These are phyloP conservation scores for Trypoxylus dichotomus DNA, from an alignment of 1,140 invertebrate genomes.

Conservation along the genomic window DNA sequence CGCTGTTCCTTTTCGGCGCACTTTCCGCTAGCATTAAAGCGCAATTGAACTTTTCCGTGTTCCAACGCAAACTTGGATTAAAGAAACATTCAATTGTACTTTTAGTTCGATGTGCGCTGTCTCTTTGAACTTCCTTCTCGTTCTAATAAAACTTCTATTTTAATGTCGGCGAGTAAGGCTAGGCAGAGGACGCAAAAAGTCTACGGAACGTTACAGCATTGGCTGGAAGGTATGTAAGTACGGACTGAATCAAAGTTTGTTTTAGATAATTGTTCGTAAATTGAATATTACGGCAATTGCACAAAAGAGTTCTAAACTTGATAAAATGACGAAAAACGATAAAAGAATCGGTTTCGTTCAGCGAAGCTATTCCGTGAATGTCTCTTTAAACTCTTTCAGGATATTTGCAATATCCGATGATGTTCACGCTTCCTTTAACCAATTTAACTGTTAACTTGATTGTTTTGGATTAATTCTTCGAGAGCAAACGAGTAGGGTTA, in stretches of 20 bases:
- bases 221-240: neutral
- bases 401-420: no score
- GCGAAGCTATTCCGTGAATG: no score
- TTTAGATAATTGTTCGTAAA: conserved; percentile 8
- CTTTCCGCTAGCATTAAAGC: neutral
- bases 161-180: neutral
- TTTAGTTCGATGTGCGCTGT: neutral
- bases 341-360: neutral
- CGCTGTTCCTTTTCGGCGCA: neutral
- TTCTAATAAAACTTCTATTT: conserved; percentile 13
- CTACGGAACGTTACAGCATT: no score
- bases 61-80: conserved; percentile 12
- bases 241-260: neutral
- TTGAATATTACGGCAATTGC: neutral
- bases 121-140: conserved; percentile 10
- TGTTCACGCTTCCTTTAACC: no score
- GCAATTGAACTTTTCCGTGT: conserved; percentile 12
- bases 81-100: conserved; percentile 23
- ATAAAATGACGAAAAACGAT: no score
- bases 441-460: no score
- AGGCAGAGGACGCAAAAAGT: neutral
- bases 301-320: neutral
- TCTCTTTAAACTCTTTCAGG: no score
- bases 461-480: no score
- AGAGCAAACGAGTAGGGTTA: no score